phyloP scores from a whole-genome alignment of 2,888 invertebrate genomes.

The Siphlonurus alternatus region DNA sequence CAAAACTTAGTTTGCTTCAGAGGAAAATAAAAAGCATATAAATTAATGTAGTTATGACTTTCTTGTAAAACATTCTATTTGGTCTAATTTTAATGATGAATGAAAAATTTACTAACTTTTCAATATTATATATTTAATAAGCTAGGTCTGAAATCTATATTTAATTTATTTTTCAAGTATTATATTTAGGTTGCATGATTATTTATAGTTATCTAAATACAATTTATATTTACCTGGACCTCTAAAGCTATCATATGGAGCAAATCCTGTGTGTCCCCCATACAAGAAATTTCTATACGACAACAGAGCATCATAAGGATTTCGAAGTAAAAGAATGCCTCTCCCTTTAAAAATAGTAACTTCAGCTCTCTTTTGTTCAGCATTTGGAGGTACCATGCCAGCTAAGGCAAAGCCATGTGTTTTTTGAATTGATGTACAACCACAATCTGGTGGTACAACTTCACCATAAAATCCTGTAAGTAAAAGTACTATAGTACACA shows the following conservation, averaged over 20 bases:
- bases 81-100: too few relatives aligned
- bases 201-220: too few relatives aligned
- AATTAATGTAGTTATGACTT: too few relatives aligned
- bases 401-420: conserved; percentile 19
- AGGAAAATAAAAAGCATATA: too few relatives aligned
- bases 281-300: conserved; percentile 22
- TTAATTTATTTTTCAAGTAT: too few relatives aligned
- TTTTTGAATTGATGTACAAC: conserved; percentile 23
- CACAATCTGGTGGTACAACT: conserved; percentile 18
- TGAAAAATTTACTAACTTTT: too few relatives aligned
- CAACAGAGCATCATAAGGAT: conserved; percentile 23
- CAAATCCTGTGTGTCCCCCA: conserved; percentile 22
- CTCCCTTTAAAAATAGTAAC: conserved; percentile 15
- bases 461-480: conserved; percentile 22
- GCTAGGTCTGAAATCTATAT: too few relatives aligned
- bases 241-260: conserved; percentile 19
- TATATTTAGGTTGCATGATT: too few relatives aligned
- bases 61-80: too few relatives aligned
- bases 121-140: too few relatives aligned
- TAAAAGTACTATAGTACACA: neutral
- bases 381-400: conserved; percentile 12
- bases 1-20: too few relatives aligned
- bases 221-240: conserved; percentile 20
- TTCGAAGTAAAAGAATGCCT: conserved; percentile 20
- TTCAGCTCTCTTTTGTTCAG: conserved; percentile 12